Evolutionary conservation across 2,797 vertebrate species (phyloP).

Genomic region (Sardinella longiceps): DNA sequence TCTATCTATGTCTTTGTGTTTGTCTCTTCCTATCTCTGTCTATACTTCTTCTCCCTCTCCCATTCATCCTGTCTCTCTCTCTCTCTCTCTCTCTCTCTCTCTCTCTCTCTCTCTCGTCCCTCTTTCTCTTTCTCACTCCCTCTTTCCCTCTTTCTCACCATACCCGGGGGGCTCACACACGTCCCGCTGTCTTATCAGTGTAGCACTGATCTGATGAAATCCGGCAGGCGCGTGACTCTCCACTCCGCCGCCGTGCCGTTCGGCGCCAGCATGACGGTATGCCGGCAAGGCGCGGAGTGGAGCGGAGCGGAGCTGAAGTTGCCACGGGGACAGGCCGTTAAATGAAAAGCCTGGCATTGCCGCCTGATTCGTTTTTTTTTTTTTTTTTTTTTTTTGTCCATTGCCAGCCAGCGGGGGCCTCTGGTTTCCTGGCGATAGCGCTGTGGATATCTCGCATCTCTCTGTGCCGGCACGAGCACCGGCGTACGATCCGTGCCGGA

Average conservation of each 20-base stretch:
- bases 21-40: background rate
- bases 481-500: background rate
- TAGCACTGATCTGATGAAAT: slow-evolving; percentile 20
- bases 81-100: background rate
- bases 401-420: background rate
- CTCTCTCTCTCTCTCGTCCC: background rate
- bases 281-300: background rate
- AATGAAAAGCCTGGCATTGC: slow-evolving; percentile 1
- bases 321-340: background rate
- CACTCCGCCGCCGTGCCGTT: background rate
- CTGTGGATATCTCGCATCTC: background rate
- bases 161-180: slow-evolving; percentile 3
- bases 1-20: background rate
- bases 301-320: background rate
- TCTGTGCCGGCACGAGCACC: background rate
- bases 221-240: slow-evolving; percentile 10
- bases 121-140: background rate
- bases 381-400: background rate
- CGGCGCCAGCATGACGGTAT: background rate
- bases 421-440: background rate
- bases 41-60: background rate
- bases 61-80: background rate
- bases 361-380: background rate
- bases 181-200: slow-evolving; percentile 5
- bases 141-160: background rate